Evolutionary conservation across 2,113 vertebrate genomes (phyloP), one percentile per base, ranked within the genome.

Genomic region (Sinocyclocheilus rhinocerous): DNA sequence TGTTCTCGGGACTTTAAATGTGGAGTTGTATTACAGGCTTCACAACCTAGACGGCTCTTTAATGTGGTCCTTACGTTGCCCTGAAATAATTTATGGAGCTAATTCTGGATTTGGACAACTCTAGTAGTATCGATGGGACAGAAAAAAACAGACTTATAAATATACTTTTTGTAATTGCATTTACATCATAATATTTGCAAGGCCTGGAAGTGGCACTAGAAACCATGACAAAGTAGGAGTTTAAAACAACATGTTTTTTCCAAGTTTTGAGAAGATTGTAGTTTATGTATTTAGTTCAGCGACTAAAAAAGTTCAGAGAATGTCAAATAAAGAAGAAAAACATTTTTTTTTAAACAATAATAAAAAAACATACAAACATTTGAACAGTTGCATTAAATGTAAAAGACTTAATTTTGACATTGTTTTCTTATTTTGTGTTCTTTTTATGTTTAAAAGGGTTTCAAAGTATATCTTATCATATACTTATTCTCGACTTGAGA

Each of bases 1-100:
- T 85, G 61, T 79, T 85, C 63, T 24, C 48, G 42, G 42, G 45
- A 57, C 61, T 77, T 78, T 52, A 73, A 39, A 73, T 84, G 55
- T 72, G 16, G 45, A 26, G 52, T 75, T 84, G 36, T 18, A 15
- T 84, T 75, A 61, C 83, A 75, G 57, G 10, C 22, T 6, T 36
- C 4, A 50, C 65, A 57, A 84, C 9, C 50, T 18, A 42, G 57
- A 45, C n/a, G 22, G 59, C 59, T 67, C 42, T 48, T 11, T 18
- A 45, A 48, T 8, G 52, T 59, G 52, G 9, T 20, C 76, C 33
- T 26, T 6, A 26, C 7, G 11, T 39, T 52, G 52, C 20, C 3
- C 20, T 67, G 15, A 63, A 80, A 80, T 57, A 12, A 79, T 79
- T 80, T 45, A 36, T 79, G 55, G 20, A 61, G 20, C 22, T 42